Percentiles rank a stretch among this genome's conserved stretches.
These are phyloP conservation scores for Strigamia transsilvanica DNA, from an alignment of 2,888 invertebrate species.

Conservation along the genomic window DNA sequence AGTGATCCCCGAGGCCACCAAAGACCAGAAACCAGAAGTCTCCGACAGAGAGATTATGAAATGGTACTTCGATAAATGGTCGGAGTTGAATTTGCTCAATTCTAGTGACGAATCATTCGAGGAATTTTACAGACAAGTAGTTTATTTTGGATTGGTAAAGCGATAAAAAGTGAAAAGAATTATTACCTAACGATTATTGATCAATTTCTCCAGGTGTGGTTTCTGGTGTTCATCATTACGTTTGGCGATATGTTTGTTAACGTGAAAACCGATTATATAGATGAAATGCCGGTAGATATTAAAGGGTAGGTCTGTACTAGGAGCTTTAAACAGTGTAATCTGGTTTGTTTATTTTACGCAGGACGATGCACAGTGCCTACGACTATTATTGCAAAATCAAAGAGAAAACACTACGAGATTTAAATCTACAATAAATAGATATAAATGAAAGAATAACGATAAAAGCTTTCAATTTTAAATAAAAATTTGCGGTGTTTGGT, in stretches of 20 bases:
- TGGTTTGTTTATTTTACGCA: not conserved
- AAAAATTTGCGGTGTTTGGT: too few species aligned
- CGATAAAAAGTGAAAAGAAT: not conserved
- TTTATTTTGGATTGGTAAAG: conserved; percentile 11
- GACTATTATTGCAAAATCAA: not conserved
- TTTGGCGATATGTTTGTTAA: not conserved
- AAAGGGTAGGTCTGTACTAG: not conserved
- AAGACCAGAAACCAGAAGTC: conserved; percentile 44
- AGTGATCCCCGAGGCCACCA: not conserved
- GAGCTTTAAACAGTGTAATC: not conserved
- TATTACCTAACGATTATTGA: too few species aligned
- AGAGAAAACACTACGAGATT: not conserved
- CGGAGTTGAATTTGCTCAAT: not conserved
- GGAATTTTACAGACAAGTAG: not conserved
- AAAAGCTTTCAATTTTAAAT: too few species aligned
- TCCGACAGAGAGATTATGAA: conserved; percentile 3
- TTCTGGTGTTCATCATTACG: not conserved
- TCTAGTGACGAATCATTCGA: not conserved
- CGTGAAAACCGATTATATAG: not conserved
- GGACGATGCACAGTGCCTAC: not conserved
- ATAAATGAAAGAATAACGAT: too few species aligned
- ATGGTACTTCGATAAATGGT: conserved; percentile 29
- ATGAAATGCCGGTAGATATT: not conserved
- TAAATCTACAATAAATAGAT: not conserved
- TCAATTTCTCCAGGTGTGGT: not conserved